Evolutionary conservation across 2,888 invertebrate species (phyloP).

Genomic region (Platycheirus rosarum): DNA sequence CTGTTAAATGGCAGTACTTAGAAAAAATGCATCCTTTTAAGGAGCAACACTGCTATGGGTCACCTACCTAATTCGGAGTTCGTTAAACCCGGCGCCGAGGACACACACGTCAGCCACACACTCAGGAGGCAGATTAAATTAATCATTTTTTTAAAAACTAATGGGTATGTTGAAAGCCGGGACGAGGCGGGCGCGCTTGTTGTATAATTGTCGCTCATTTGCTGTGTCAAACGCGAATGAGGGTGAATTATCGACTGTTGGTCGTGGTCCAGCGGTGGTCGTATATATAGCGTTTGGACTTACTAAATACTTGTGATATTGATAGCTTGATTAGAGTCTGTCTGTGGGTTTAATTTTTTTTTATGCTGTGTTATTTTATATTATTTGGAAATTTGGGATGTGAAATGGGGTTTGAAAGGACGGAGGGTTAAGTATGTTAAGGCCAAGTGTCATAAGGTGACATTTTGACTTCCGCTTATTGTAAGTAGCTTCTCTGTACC

Average conservation of each 20-base stretch:
- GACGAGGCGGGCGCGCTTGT: conserved; percentile 16
- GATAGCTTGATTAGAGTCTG: conserved; percentile 56
- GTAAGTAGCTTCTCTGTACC: no score
- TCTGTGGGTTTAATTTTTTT: conserved; percentile 3
- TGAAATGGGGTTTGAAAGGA: not conserved
- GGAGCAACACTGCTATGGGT: not conserved
- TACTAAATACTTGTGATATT: conserved; percentile 40
- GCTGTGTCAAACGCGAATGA: conserved; percentile 34
- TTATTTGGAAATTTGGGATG: conserved; percentile 21
- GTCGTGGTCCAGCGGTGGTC: conserved; percentile 58
- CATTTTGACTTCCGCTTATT: no score
- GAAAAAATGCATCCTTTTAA: not conserved
- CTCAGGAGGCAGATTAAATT: conserved; percentile 42
- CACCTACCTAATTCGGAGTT: conserved; percentile 60
- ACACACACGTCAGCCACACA: conserved; percentile 39
- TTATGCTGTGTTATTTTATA: conserved; percentile 2
- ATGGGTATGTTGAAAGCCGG: conserved; percentile 23
- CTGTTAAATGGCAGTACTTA: conserved; percentile 18
- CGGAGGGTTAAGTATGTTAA: no score
- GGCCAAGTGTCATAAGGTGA: no score
- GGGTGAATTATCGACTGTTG: conserved; percentile 61
- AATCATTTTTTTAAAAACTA: conserved; percentile 54
- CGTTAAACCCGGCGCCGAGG: conserved; percentile 28
- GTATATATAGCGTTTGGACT: conserved; percentile 65
- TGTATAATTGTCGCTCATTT: conserved; percentile 42